Base-by-base conservation (phyloP, 1,140 invertebrate genomes). In the Thaumetopoea pityocampa region DNA sequence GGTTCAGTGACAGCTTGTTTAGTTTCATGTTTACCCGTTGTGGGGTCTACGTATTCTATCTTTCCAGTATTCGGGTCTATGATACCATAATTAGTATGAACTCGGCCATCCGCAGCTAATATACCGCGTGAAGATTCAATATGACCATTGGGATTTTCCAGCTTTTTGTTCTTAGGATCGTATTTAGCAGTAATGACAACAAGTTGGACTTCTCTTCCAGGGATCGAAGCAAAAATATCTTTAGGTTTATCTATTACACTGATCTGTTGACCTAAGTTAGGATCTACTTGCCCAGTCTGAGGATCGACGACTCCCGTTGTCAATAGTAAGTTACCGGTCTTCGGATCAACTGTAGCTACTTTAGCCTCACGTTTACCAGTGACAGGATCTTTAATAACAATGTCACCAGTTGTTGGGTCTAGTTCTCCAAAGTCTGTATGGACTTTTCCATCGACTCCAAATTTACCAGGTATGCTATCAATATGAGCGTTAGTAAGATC, bases 231-330 rank as follows among this genome's bases (percentile, higher is more conserved):
- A 18, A 79, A 74, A 4, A 65, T 78, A 23, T 86, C 82, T 54
- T 85, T 76, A n/a, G 81, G 77, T 51, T 70, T 73, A 16, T 81
- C 82, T 9, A 85, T 78, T 43, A 88, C 51, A 15, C 67, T 86
- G 41, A 88, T 86, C 33, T 88, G 87, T 55, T 89, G 88, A 8
- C 85, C 87, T 22, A 88, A 47, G 17, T 57, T 80, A n/a, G 87
- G 72, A 53, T 88, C 86, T 19, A 86, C 77, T 45, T 86, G 74
- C 12, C 88, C 89, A 2, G 89, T 90, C 51, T 86, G 86, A n/a
- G 89, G 90, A 61, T 90, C 89, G 32, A 90, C 79, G 19, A 90
- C 90, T 44, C 87, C 84, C 40, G 88, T 87, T 11, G 87, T 88
- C 12, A 89, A 85, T 16, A 88, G 37, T 5, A 58, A 30, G 24